Conservation (phyloP, 2,888 invertebrate genomes). For the Laothoe populi region DNA sequence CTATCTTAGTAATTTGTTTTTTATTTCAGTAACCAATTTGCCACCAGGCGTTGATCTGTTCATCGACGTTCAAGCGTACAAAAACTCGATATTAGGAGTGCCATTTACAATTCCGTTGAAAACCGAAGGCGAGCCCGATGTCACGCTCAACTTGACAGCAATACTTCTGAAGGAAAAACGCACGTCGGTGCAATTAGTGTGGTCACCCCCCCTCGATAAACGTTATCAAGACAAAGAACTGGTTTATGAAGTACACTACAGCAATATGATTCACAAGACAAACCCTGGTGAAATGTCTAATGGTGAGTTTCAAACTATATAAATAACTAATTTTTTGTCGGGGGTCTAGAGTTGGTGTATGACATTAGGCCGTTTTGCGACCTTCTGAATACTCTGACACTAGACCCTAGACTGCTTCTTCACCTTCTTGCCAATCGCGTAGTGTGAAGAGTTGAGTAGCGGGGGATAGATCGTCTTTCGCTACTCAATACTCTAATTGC, state of each 20-base stretch:
- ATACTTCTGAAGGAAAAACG: conserved; percentile 81
- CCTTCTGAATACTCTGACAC: too few species aligned
- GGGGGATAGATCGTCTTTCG: too few species aligned
- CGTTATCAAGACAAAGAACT: conserved; percentile 71
- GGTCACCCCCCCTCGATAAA: conserved; percentile 86
- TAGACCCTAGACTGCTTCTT: too few species aligned
- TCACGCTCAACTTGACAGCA: conserved; percentile 78
- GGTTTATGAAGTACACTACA: conserved; percentile 90
- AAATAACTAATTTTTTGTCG: too few species aligned
- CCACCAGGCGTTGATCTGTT: conserved; percentile 77
- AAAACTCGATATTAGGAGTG: conserved; percentile 83
- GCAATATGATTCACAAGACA: conserved; percentile 65
- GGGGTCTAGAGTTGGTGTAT: too few species aligned
- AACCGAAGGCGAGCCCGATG: conserved; percentile 81
- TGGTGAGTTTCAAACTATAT: conserved; percentile 76
- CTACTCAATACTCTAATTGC: too few species aligned
- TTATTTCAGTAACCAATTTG: conserved; percentile 77
- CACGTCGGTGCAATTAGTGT: conserved; percentile 87
- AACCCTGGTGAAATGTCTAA: conserved; percentile 78
- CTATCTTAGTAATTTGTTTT: neutral
- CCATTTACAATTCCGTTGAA: conserved; percentile 71
- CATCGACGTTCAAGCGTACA: conserved; percentile 87
- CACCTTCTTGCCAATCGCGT: too few species aligned
- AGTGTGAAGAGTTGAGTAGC: too few species aligned
- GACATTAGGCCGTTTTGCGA: too few species aligned